Base-by-base conservation (phyloP, 2,797 vertebrate species). In the Cottoperca gobio region DNA sequence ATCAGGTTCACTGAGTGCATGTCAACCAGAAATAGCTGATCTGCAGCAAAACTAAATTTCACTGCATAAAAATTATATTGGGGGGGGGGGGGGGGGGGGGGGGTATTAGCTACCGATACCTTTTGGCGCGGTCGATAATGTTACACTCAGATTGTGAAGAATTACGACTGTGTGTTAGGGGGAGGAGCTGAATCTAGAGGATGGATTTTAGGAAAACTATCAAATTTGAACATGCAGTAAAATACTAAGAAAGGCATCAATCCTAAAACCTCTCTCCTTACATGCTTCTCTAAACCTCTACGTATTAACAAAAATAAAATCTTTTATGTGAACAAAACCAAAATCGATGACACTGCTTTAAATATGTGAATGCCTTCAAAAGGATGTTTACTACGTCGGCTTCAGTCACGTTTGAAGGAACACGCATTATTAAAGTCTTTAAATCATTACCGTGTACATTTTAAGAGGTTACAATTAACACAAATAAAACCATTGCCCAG, bases 1-100 rank as follows among this genome's bases (percentile, higher is more conserved):
- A 88, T 87, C 86, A 86, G 88, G 91, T 91, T 88, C 85, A 89
- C 67, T 5, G 82, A 88, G 93, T 89, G 92, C 88, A 88, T n/a
- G 79, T 75, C 82, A 59, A 70, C 78, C 48, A 65, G 73, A 89
- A 83, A 87, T 72, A 83, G 88, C 78, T 52, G 49, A 87, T 73
- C 53, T 74, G 67, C 50, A 39, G 71, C 77, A 81, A 81, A 85
- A 65, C 64, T 21, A 71, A 40, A 81, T 64, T 76, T 69, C 42
- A 59, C 35, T 24, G 66, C 37, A 76, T 79, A 49, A 45, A 55
- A 81, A 74, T 33, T 19, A 39, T 67, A 68, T 40, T 64, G n/a
- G n/a, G n/a, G n/a, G n/a, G n/a, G n/a, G n/a, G n/a, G n/a, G n/a
- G n/a, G n/a, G n/a, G n/a, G n/a, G n/a, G n/a, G n/a, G n/a, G 2